Conservation (phyloP, 1,140 invertebrate genomes). For the Parasteatoda tepidariorum region DNA sequence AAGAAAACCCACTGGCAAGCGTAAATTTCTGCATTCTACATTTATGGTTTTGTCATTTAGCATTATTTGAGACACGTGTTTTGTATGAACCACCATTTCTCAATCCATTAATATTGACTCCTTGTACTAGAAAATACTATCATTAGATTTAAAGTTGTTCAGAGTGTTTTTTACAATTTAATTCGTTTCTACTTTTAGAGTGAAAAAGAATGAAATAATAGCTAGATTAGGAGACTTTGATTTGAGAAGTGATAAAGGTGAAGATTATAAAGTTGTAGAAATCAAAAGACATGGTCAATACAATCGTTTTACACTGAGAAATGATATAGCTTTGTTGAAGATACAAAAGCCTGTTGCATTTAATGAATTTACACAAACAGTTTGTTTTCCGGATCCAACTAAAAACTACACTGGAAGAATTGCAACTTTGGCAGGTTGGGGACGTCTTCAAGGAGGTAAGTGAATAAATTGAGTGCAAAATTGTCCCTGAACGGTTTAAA, state of each 20-base stretch:
- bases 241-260: conserved; percentile 9
- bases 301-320: conserved; percentile 64
- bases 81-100: background rate
- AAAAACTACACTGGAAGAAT: conserved; percentile 36
- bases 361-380: conserved; percentile 63
- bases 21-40: no score
- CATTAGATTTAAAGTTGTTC: no score
- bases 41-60: no score
- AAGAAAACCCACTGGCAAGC: no score
- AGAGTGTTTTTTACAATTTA: background rate
- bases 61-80: no score
- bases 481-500: no score
- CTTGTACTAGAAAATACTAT: background rate
- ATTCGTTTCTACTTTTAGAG: background rate
- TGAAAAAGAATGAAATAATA: conserved; percentile 7
- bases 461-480: no score
- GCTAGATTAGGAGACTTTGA: conserved; percentile 56
- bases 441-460: conserved; percentile 64
- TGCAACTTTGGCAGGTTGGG: conserved; percentile 74
- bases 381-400: conserved; percentile 65
- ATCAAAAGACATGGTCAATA: conserved; percentile 62
- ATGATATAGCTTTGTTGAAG: conserved; percentile 67
- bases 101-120: background rate
- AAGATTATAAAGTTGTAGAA: conserved; percentile 29
- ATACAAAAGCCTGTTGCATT: conserved; percentile 63